Base-by-base conservation (phyloP, 2,113 vertebrate genomes). In the Lota lota region DNA sequence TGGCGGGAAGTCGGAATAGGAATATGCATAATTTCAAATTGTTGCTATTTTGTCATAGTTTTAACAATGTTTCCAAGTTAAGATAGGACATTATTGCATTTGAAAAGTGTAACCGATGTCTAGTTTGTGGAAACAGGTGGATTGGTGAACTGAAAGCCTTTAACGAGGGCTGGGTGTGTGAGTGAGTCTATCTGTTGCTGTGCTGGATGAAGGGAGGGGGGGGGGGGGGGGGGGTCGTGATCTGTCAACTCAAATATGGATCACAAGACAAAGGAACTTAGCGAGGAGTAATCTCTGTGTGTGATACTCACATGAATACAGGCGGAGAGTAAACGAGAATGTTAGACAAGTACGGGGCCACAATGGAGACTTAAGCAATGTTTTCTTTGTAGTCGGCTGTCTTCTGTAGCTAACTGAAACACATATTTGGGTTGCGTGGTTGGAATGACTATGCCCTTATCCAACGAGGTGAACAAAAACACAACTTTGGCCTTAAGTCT, bases 211-310 rank as follows among this genome's bases (percentile, higher is more conserved):
- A 79, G 86, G 84, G 79, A 79, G 81, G 77, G 83, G 82, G 78
- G 76, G 78, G 80, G 79, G 85, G 84, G 69, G 79, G 76, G 80
- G 70, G 85, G 83, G 89, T 88, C 88, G 83, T 89, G 88, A 88
- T 90, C 87, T 90, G 87, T 90, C 87, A 90, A 76, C 84, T 88
- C 83, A 86, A 87, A 91, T 90, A 89, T 90, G 86, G 85, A 87
- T 91, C 88, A 89, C 77, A 69, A 88, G 84, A 90, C 88, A 91
- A 90, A 89, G 76, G 86, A 90, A 89, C 83, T 89, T 90, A 88
- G 79, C 84, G 83, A 87, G 83, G 83, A 88, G 83, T 86, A 88
- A 87, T 87, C 85, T 83, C 50, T 88, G 89, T 88, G 88, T 90
- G 89, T 90, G 91, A 90, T 91, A 90, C 89, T 86, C 84, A 85